Base-by-base conservation (phyloP, 2,797 vertebrate genomes). In the Glossophaga mutica region DNA sequence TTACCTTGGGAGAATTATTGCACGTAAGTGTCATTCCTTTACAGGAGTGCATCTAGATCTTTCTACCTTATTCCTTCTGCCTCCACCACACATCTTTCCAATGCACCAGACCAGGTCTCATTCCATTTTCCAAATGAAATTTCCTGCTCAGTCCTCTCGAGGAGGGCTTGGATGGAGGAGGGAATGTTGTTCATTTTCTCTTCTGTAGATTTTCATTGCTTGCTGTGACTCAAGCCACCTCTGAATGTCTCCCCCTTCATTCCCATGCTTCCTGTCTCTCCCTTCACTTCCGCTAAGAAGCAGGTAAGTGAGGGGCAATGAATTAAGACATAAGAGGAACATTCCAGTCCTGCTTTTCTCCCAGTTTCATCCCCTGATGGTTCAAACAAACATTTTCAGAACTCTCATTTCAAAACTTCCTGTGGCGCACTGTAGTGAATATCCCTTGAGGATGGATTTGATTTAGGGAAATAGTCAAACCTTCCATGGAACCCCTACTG, bases 401-500 rank as follows among this genome's bases (percentile, higher is more conserved):
- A 74, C 68, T 88, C 39, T 78, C 74, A 83, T 21, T 90, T 94
- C 93, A 90, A 84, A 95, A 87, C 73, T 84, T 93, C 76, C 83
- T 16, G 16, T 29, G 19, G 90, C 44, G 76, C 5, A 2, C 84
- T 84, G 70, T 87, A 91, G 52, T 26, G 46, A 91, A 19, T 65
- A 52, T 34, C 86, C 93, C 79, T 15, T 37, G 76, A 83, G 91
- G 76, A 71, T 87, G 48, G 78, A 84, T 71, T 9, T 71, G 92
- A 91, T 42, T 83, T 74, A 73, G 81, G 59, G 79, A 97, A 91
- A 88, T 14, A 79, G 88, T 42, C 77, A 85, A 46, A 67, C 91
- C 94, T 91, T 91, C 96, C 96, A 87, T 73, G 67, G 83, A 94
- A n/a, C 65, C 67, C 83, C 37, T 62, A 15, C 84, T 37, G 68